Evolutionary conservation across 2,113 vertebrate species (phyloP), one percentile per base, ranked within the genome.

Genomic region (Hassar affinis): DNA sequence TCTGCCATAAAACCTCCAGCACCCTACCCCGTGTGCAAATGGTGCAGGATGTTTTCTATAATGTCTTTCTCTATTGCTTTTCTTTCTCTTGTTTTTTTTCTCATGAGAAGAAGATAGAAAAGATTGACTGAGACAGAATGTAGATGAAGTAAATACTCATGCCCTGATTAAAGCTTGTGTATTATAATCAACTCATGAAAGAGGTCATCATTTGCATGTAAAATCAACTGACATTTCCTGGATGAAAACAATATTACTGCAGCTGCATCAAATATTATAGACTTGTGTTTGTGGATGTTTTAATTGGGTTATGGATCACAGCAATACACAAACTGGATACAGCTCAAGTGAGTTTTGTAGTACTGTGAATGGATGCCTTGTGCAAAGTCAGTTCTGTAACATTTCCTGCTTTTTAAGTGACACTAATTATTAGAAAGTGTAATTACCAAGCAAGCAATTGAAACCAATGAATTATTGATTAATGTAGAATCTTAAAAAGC

Each of bases 151-250:
- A 85, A 87, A 85, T 71, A 85, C 81, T 85, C 64, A 78, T 86
- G 83, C 75, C 49, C 79, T 85, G 86, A 86, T 89, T 87, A 85
- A 82, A 78, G 56, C 54, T 69, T 86, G 71, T 86, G 85, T 85
- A 89, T 89, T 77, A 66, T 87, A 89, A 89, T 87, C 82, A 83
- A 59, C 33, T 78, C 22, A 72, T 86, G 69, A 82, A 83, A 86
- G 86, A 89, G 88, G 85, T 85, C 88, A 87, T 68, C 77, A 87
- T 89, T 87, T 89, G 86, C 83, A 88, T 89, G 85, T 86, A 87
- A 88, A 87, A 88, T 89, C 80, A 89, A 86, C 86, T 87, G 88
- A 87, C 83, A 88, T 88, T 86, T 89, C 69, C 74, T 68, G 80
- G 80, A 86, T 83, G 82, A 71, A 84, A 85, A 85, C 86, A 83